A percentile compares a stretch with the other conserved stretches of the same genome.
Conservation (phyloP, 2,888 invertebrate species). For the Allophyes oxyacanthae region DNA sequence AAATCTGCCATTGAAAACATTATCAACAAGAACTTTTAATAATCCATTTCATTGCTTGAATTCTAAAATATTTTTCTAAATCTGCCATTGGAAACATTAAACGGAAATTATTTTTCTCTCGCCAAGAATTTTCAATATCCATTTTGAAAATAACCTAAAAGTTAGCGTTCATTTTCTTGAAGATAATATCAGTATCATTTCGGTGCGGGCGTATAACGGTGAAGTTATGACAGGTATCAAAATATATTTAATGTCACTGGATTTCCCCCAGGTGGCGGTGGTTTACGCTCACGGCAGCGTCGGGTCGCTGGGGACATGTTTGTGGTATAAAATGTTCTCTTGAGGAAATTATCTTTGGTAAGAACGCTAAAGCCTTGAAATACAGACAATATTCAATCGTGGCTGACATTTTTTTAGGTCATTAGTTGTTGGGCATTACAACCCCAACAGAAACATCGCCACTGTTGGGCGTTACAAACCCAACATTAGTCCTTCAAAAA, state of each 20-base stretch:
- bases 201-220: conserved; percentile 10
- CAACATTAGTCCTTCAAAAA: no score
- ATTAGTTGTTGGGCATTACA: no score
- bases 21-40: no score
- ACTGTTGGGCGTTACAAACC: no score
- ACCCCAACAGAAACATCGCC: no score
- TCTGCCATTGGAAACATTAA: not conserved
- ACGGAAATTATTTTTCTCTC: not conserved
- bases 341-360: conserved; percentile 1
- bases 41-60: no score
- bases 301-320: conserved; percentile 20
- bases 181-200: conserved; percentile 38
- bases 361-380: conserved; percentile 1
- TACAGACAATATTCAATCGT: no score
- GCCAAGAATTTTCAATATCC: not conserved
- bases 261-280: conserved; percentile 23
- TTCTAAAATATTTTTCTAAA: no score
- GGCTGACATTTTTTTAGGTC: no score
- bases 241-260: conserved; percentile 49
- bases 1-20: no score
- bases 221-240: conserved; percentile 53
- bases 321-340: conserved; percentile 3
- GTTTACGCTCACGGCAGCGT: conserved; percentile 34
- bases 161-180: conserved; percentile 16
- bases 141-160: conserved; percentile 12